Percentiles rank a stretch among this genome's conserved stretches.
phyloP scores from a whole-genome alignment of 1,140 invertebrate species.

The Calephelis nemesis region DNA sequence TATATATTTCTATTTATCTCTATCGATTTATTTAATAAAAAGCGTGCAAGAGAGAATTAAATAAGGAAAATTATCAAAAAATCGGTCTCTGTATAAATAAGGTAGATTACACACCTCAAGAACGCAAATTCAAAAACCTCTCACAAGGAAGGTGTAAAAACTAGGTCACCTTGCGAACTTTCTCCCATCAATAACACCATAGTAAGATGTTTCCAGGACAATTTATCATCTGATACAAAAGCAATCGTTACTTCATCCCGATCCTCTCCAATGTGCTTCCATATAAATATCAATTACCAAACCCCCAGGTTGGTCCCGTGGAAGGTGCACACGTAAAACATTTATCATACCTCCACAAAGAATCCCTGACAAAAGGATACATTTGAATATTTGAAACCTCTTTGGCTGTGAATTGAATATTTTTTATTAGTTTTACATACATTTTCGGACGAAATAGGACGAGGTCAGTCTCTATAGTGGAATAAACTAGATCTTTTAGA shows the following conservation, averaged over 20 bases:
- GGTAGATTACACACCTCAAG: too few relatives aligned
- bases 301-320: not conserved
- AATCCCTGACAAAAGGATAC: constrained; percentile 14
- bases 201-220: constrained; percentile 1
- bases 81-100: too few relatives aligned
- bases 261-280: constrained; percentile 2
- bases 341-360: constrained; percentile 12
- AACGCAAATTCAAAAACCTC: not conserved
- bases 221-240: constrained; percentile 10
- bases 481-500: too few relatives aligned
- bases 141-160: not conserved
- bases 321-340: constrained; percentile 4
- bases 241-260: constrained; percentile 7
- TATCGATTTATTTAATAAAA: too few relatives aligned
- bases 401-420: not conserved
- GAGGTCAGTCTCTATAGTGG: too few relatives aligned
- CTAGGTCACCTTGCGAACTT: not conserved
- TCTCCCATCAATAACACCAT: not conserved
- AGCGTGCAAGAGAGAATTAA: too few relatives aligned
- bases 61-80: too few relatives aligned
- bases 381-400: constrained; percentile 11
- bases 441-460: too few relatives aligned
- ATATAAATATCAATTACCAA: constrained; percentile 14
- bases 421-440: too few relatives aligned
- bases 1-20: too few relatives aligned